Percentiles rank a stretch among this genome's conserved stretches.
Evolutionary conservation across 1,140 invertebrate species (phyloP).

Genomic region (Saxidomus purpurata): DNA sequence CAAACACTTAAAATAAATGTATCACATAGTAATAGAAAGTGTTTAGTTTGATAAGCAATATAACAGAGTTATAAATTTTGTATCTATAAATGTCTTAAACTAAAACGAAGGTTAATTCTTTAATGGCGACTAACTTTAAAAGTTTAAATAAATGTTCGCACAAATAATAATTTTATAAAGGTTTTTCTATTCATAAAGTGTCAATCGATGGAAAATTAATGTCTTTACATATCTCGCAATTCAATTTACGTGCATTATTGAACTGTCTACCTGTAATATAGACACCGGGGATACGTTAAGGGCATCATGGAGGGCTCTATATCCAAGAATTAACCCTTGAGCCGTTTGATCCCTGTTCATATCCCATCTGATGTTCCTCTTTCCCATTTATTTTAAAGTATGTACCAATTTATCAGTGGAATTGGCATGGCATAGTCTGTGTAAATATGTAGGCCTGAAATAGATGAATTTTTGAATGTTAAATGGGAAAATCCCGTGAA

Average conservation of each 20-base stretch:
- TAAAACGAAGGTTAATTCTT: neutral
- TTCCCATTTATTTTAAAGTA: conserved; percentile 30
- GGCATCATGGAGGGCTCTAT: conserved; percentile 4
- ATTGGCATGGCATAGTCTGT: conserved; percentile 1
- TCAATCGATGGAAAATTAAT: conserved; percentile 39
- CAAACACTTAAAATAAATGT: neutral
- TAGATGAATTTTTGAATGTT: conserved; percentile 44
- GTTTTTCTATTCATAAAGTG: conserved; percentile 21
- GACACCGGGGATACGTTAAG: neutral
- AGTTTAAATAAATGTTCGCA: conserved; percentile 12
- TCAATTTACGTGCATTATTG: conserved; percentile 24
- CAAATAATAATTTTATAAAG: neutral
- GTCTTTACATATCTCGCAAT: neutral
- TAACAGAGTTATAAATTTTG: neutral
- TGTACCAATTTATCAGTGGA: conserved; percentile 43
- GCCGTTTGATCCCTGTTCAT: neutral
- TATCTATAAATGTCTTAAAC: neutral
- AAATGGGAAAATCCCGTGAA: conserved; percentile 5
- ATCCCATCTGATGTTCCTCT: neutral
- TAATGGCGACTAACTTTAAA: neutral
- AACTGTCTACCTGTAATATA: neutral
- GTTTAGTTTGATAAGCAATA: no score
- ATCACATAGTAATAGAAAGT: neutral
- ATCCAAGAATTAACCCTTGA: conserved; percentile 49
- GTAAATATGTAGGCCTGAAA: conserved; percentile 41